Percentiles rank a stretch among this genome's conserved stretches.
Conservation (phyloP, 2,113 vertebrate species). For the Thalassarche chlororhynchos region DNA sequence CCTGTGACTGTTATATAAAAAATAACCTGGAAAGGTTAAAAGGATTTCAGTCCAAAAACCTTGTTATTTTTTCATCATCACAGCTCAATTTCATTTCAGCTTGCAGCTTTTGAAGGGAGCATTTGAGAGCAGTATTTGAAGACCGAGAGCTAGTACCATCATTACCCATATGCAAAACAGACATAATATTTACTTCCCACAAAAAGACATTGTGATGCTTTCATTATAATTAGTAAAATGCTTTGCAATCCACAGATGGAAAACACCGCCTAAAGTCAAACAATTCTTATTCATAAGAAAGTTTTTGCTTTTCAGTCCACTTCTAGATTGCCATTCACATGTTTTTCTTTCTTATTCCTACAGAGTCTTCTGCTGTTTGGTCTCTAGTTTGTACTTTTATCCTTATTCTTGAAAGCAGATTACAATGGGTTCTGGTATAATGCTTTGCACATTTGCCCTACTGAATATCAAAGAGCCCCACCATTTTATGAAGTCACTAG, state of each 20-base stretch:
- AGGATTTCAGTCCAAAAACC: not conserved
- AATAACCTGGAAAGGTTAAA: not conserved
- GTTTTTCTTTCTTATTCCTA: not conserved
- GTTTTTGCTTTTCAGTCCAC: not conserved
- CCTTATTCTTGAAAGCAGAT: not conserved
- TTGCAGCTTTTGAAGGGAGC: not conserved
- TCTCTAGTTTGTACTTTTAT: not conserved
- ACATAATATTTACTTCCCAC: not conserved
- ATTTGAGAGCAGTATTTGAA: not conserved
- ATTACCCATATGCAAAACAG: not conserved
- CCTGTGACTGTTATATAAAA: not conserved
- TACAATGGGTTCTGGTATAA: not conserved
- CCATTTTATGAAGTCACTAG: not conserved
- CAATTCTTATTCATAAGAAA: not conserved
- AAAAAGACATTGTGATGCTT: not conserved
- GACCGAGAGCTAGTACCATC: not conserved
- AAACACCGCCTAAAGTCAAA: not conserved
- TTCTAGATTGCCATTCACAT: not conserved
- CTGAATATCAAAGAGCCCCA: not conserved
- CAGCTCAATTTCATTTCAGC: not conserved
- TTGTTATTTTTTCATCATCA: not conserved
- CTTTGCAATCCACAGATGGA: not conserved
- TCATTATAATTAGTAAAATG: not conserved
- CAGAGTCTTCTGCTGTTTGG: not conserved
- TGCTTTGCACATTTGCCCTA: not conserved